Conservation (phyloP, 2,113 vertebrate species). For the Ageneiosus marmoratus region DNA sequence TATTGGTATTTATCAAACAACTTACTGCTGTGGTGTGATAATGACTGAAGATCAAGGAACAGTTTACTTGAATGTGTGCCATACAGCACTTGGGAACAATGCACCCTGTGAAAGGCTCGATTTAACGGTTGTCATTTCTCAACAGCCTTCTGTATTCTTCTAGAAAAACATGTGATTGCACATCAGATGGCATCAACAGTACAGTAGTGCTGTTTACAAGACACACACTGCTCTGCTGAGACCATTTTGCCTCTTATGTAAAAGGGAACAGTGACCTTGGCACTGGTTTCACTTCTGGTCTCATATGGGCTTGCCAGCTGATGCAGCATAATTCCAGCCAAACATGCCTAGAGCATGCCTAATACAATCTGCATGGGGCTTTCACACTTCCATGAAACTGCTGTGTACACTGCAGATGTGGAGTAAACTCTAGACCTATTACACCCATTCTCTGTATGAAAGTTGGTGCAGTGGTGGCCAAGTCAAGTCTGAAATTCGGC, state of each 20-base stretch:
- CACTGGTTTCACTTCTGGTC: background rate
- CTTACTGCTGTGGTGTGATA: conserved; percentile 63
- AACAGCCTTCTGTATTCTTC: conserved; percentile 28
- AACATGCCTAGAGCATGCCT: conserved; percentile 33
- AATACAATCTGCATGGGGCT: conserved; percentile 19
- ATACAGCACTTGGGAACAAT: conserved; percentile 51
- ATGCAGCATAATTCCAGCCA: conserved; percentile 18
- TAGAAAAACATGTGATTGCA: conserved; percentile 39
- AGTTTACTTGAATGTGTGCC: conserved; percentile 67
- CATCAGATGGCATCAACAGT: conserved; percentile 54
- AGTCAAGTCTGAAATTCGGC: conserved; percentile 39
- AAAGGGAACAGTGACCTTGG: conserved; percentile 32
- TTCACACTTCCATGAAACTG: conserved; percentile 12
- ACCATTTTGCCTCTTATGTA: conserved; percentile 24
- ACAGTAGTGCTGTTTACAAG: conserved; percentile 49
- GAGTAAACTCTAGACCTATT: background rate
- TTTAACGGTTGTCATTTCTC: conserved; percentile 25
- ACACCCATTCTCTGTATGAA: background rate
- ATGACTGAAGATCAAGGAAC: conserved; percentile 54
- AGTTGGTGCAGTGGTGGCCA: background rate
- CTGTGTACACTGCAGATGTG: background rate
- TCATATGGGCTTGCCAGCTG: conserved; percentile 31
- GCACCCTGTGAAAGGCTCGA: background rate
- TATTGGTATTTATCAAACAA: conserved; percentile 68
- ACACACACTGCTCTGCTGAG: conserved; percentile 6